phyloP scores from a whole-genome alignment of 2,888 invertebrate genomes.

The Panzeria rudis region DNA sequence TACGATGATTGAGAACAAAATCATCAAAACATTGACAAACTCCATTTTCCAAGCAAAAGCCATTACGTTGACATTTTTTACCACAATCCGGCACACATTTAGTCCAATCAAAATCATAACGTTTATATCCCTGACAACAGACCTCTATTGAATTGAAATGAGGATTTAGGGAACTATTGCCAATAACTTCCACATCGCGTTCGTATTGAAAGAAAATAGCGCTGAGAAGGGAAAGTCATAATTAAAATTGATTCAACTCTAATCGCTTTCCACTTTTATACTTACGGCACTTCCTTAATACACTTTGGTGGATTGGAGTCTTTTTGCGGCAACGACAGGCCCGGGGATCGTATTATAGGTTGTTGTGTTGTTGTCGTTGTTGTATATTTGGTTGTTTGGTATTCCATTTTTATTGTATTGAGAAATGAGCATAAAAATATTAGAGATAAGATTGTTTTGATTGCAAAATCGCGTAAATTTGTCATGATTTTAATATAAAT shows the following conservation, averaged over 20 bases:
- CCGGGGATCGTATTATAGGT: conserved; percentile 77
- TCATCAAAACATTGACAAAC: conserved; percentile 81
- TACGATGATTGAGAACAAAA: conserved; percentile 80
- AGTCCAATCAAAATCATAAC: conserved; percentile 86
- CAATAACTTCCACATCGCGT: conserved; percentile 82
- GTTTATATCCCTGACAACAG: conserved; percentile 89
- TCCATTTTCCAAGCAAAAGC: conserved; percentile 84
- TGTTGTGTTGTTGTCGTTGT: conserved; percentile 79
- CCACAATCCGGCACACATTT: conserved; percentile 84
- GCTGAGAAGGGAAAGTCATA: conserved; percentile 66
- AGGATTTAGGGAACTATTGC: conserved; percentile 80
- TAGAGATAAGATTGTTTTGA: conserved; percentile 76
- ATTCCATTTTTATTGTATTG: conserved; percentile 65
- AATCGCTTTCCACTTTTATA: conserved; percentile 42
- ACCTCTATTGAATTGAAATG: conserved; percentile 86
- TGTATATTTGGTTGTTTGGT: conserved; percentile 72
- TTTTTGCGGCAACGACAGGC: conserved; percentile 78
- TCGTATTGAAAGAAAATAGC: conserved; percentile 82
- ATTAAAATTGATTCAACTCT: not conserved
- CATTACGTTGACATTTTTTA: conserved; percentile 82
- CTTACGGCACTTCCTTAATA: conserved; percentile 80
- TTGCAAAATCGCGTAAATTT: conserved; percentile 74
- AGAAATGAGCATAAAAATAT: conserved; percentile 75
- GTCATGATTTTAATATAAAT: conserved; percentile 73
- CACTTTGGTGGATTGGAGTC: conserved; percentile 79